Evolutionary conservation across 2,888 invertebrate species (phyloP).

Genomic region (Calliscelio sp.): DNA sequence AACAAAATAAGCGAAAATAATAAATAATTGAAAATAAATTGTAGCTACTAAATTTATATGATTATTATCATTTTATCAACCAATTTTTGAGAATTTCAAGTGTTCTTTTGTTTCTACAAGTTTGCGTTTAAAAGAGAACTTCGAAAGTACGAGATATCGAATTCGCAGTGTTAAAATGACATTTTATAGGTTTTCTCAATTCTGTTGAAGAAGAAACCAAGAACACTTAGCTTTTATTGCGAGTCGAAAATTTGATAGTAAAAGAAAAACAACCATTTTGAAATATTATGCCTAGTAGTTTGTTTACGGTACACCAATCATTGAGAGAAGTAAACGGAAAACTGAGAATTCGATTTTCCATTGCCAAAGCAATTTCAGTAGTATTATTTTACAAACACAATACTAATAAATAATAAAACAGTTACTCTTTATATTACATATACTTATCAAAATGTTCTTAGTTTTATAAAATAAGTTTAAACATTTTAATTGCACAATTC

Average conservation of each 20-base stretch:
- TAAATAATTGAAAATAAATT: too few species aligned
- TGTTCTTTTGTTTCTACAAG: too few species aligned
- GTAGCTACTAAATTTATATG: too few species aligned
- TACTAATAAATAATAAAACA: too few species aligned
- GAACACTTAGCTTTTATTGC: conserved; percentile 16
- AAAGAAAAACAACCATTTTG: conserved; percentile 14
- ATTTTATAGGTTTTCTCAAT: conserved; percentile 17
- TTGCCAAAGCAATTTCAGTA: background rate
- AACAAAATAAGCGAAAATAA: too few species aligned
- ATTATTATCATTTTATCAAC: too few species aligned
- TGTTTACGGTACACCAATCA: background rate
- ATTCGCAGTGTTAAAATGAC: background rate
- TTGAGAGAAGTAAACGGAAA: background rate
- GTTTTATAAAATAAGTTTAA: too few species aligned
- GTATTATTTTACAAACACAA: background rate
- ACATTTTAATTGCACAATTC: too few species aligned
- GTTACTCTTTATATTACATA: too few species aligned
- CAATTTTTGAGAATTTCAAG: too few species aligned
- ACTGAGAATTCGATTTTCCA: background rate
- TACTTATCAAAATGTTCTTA: too few species aligned
- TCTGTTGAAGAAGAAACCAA: conserved; percentile 25
- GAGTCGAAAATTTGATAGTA: conserved; percentile 19
- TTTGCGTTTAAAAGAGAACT: too few species aligned
- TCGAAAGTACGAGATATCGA: background rate
- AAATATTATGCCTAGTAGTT: conserved; percentile 2